Evolutionary conservation across 1,140 invertebrate species (phyloP).

Genomic region (Trichoplusia ni): DNA sequence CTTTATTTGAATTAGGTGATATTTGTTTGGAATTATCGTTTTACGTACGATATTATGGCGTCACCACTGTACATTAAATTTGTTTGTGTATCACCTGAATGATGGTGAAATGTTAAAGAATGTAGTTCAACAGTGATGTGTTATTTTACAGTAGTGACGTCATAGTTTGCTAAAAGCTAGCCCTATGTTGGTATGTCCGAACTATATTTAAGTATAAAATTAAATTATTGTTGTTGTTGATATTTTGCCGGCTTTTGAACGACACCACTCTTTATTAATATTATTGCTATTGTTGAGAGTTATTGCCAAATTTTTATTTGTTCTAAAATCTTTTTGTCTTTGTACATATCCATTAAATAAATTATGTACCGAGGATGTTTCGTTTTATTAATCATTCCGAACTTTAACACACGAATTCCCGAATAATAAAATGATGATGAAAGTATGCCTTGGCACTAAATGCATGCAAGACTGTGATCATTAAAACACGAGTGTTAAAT

Average conservation of each 20-base stretch:
- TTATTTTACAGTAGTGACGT: slow-evolving; percentile 34
- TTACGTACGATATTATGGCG: slow-evolving; percentile 47
- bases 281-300: slow-evolving; percentile 77
- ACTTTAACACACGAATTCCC: background rate
- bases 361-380: slow-evolving; percentile 72
- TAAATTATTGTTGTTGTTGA: slow-evolving; percentile 71
- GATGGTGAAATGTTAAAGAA: background rate
- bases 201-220: slow-evolving; percentile 63
- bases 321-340: slow-evolving; percentile 73
- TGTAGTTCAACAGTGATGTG: background rate
- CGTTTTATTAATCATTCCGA: slow-evolving; percentile 6
- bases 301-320: slow-evolving; percentile 79
- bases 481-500: slow-evolving; percentile 7
- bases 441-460: too few species aligned
- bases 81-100: background rate
- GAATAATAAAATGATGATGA: background rate
- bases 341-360: slow-evolving; percentile 81
- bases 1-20: slow-evolving; percentile 38
- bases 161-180: slow-evolving; percentile 42
- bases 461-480: background rate
- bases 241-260: slow-evolving; percentile 71
- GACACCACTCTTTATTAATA: slow-evolving; percentile 60
- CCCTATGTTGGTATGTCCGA: slow-evolving; percentile 51
- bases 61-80: slow-evolving; percentile 33
- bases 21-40: slow-evolving; percentile 56